phyloP scores from a whole-genome alignment of 2,797 vertebrate species.

The Anabas testudineus region DNA sequence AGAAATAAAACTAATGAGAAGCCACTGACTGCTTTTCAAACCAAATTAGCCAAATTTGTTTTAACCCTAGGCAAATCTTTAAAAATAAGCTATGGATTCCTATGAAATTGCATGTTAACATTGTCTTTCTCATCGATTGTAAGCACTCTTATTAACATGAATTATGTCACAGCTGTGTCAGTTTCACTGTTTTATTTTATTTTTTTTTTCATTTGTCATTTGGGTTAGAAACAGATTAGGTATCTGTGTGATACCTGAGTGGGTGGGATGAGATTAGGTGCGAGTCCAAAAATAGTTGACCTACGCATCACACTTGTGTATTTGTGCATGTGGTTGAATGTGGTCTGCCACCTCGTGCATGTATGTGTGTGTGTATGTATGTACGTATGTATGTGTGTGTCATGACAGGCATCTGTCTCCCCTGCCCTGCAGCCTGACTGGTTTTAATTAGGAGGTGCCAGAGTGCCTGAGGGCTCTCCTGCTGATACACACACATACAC shows the following conservation, averaged over 20 bases:
- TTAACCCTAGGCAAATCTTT: slow-evolving; percentile 37
- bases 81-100: slow-evolving; percentile 14
- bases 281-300: slow-evolving; percentile 75
- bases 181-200: slow-evolving; percentile 33
- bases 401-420: slow-evolving; percentile 89
- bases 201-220: slow-evolving; percentile 36
- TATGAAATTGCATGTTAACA: slow-evolving; percentile 5
- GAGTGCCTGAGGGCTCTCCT: slow-evolving; percentile 87
- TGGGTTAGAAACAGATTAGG: slow-evolving; percentile 48
- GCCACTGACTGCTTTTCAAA: slow-evolving; percentile 32
- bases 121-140: slow-evolving; percentile 11
- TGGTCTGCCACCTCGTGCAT: slow-evolving; percentile 33
- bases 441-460: slow-evolving; percentile 91
- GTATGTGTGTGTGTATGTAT: slow-evolving; percentile 62
- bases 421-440: slow-evolving; percentile 90
- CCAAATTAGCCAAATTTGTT: slow-evolving; percentile 45
- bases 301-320: slow-evolving; percentile 58
- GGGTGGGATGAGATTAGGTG: slow-evolving; percentile 61
- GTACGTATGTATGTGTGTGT: slow-evolving; percentile 63
- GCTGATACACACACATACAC: slow-evolving; percentile 79
- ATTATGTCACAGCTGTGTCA: not conserved
- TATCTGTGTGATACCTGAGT: slow-evolving; percentile 75
- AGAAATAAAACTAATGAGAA: slow-evolving; percentile 47
- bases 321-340: slow-evolving; percentile 61
- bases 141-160: slow-evolving; percentile 17